A percentile compares a stretch with the other conserved stretches of the same genome.
Conservation (phyloP, 2,113 vertebrate species). For the Chaetura pelagica region DNA sequence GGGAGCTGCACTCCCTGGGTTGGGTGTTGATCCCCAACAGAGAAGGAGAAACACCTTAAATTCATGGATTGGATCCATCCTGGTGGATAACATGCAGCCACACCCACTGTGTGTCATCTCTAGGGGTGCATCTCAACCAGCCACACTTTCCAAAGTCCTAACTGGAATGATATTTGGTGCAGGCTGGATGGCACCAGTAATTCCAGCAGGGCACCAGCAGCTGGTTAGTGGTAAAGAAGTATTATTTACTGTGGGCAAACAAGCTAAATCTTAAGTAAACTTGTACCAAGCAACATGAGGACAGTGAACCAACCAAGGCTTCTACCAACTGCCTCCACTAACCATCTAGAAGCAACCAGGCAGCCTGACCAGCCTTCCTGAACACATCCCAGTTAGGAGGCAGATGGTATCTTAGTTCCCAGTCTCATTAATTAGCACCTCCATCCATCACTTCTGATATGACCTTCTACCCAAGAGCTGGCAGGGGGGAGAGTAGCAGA, state of each 20-base stretch:
- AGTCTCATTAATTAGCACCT: neutral
- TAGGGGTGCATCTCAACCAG: neutral
- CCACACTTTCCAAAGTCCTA: neutral
- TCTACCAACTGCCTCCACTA: neutral
- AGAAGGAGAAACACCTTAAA: neutral
- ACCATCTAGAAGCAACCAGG: neutral
- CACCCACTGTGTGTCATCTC: neutral
- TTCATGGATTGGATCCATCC: neutral
- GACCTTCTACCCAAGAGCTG: neutral
- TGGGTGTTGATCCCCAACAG: neutral
- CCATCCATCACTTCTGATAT: rapidly evolving
- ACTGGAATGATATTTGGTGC: neutral
- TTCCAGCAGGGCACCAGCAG: neutral
- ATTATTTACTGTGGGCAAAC: neutral
- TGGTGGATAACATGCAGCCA: rapidly evolving
- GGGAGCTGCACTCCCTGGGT: neutral
- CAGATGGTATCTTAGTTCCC: neutral
- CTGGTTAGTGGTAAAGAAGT: neutral
- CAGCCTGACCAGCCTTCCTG: neutral
- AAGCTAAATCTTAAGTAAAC: neutral
- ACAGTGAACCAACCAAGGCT: neutral
- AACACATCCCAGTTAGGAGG: neutral
- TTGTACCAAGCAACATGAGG: neutral
- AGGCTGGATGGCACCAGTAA: neutral
- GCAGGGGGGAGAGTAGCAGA: neutral